Evolutionary conservation across 2,888 invertebrate species (phyloP), one percentile per base, ranked within the genome.

Genomic region (Eupithecia vulgata): DNA sequence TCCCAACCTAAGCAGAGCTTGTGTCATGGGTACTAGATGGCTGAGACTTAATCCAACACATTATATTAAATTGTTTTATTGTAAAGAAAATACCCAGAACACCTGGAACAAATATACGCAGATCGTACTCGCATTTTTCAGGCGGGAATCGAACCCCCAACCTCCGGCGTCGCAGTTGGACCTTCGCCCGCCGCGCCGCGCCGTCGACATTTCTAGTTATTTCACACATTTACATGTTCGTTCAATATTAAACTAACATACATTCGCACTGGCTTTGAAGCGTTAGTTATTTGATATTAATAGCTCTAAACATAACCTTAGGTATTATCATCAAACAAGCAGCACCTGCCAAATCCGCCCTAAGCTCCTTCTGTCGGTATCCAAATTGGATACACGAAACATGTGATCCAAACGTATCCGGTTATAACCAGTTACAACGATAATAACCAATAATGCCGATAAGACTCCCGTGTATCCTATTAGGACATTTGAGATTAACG

Each of bases 401-500:
- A 76, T 57, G 71, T 75, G 75, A 74, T 74, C 69, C 71, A 67
- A 74, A 79, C 70, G 61, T 59, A 61, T 74, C 76, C 76, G 72
- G 75, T 78, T 77, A 76, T 76, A 75, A 68, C 79, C 73, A 70
- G 76, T 77, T 79, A 78, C 78, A 76, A 73, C 76, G 77, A 76
- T 79, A 79, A 79, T 80, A 79, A 74, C 78, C 75, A 73, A 75
- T 76, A 78, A 79, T 75, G 67, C 79, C 78, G 79, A 76, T 80
- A 81, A 81, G 81, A 78, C 80, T 79, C 74, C 76, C 71, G 73
- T 48, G 73, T 74, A 81, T 79, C 78, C 76, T 74, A 79, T 80
- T 79, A 80, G 77, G 72, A 76, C 79, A 73, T 75, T 78, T 76
- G 77, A 79, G 81, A 81, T 82, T 83, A 81, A 75, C 76, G 75